Evolutionary conservation across 2,113 vertebrate species (phyloP), one percentile per base, ranked within the genome.

Genomic region (Piliocolobus tephrosceles): DNA sequence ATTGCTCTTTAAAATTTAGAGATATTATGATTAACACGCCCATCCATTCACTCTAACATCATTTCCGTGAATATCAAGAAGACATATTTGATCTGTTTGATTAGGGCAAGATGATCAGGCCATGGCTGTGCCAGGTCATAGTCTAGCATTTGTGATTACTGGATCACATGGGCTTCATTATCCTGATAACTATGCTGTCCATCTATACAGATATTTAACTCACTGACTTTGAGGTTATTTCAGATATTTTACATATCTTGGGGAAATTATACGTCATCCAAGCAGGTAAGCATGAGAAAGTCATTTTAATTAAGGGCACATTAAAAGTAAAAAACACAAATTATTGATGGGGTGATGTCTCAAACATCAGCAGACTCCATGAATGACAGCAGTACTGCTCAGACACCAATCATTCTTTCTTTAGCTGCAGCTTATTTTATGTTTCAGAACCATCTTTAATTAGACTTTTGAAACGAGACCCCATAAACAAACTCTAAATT

Each of bases 401-500:
- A 73, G 38, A 4, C 11, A 64, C 32, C 8, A n/a, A 3, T 18
- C 70, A 93, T 4, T 81, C 57, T 58, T 79, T 86, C 32, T 87
- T 93, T 81, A 84, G 2, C 30, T 43, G 10, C 2, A 57, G 18
- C 22, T 91, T 52, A 45, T 93, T 96, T 85, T 85, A 72, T 85
- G 93, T 97, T 97, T 89, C 75, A 93, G 57, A 90, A 90, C 7
- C 23, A 76, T 55, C 38, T 91, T 38, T 96, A 93, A 87, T 94
- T 93, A 90, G 64, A 92, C 43, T 83, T 8, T 90, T 87, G 68
- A 95, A 97, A 92, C n/a, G 11, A 85, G 20, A 93, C 76, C 4
- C 57, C 14, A 87, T 32, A 84, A 94, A 76, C 38, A 79, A 88
- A 91, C 14, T 84, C 68, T 92, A 91, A 96, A 97, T 97, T 95